Percentiles rank a stretch among this genome's conserved stretches.
phyloP scores from a whole-genome alignment of 2,113 vertebrate species.

The Caranx melampygus region DNA sequence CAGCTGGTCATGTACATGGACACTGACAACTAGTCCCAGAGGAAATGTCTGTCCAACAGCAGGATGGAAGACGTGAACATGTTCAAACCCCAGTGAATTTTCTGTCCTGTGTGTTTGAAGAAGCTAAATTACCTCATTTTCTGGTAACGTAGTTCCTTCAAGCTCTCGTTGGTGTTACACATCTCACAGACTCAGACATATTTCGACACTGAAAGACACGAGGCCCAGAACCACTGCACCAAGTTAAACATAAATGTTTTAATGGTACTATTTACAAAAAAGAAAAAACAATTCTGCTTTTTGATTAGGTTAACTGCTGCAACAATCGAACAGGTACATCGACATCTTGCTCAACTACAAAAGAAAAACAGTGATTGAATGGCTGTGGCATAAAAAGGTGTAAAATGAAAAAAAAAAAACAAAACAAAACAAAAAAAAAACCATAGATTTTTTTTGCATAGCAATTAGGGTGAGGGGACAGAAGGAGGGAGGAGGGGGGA shows the following conservation, averaged over 20 bases:
- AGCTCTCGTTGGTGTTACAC: too few relatives aligned
- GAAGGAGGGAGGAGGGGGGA: neutral
- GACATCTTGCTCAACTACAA: conserved; percentile 81
- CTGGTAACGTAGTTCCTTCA: too few relatives aligned
- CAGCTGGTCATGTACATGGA: too few relatives aligned
- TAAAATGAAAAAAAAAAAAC: conserved; percentile 56
- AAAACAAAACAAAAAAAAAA: conserved; percentile 51
- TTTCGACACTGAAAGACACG: conserved; percentile 85
- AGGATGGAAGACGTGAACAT: too few relatives aligned
- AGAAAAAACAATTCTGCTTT: conserved; percentile 78
- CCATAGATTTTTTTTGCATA: conserved; percentile 85
- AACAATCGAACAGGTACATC: conserved; percentile 85
- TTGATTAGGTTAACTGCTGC: conserved; percentile 84
- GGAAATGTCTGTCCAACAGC: too few relatives aligned
- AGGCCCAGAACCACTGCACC: conserved; percentile 71
- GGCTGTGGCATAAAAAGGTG: conserved; percentile 76
- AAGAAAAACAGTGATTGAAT: conserved; percentile 78
- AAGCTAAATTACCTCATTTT: too few relatives aligned
- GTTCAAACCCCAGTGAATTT: too few relatives aligned
- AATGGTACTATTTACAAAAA: conserved; percentile 89
- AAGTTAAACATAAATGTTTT: conserved; percentile 88
- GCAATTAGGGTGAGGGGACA: conserved; percentile 76
- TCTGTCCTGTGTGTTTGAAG: too few relatives aligned
- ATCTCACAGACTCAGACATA: neutral
- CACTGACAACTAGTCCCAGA: too few relatives aligned